phyloP scores from a whole-genome alignment of 2,888 invertebrate genomes.

The Aethes cnicana region DNA sequence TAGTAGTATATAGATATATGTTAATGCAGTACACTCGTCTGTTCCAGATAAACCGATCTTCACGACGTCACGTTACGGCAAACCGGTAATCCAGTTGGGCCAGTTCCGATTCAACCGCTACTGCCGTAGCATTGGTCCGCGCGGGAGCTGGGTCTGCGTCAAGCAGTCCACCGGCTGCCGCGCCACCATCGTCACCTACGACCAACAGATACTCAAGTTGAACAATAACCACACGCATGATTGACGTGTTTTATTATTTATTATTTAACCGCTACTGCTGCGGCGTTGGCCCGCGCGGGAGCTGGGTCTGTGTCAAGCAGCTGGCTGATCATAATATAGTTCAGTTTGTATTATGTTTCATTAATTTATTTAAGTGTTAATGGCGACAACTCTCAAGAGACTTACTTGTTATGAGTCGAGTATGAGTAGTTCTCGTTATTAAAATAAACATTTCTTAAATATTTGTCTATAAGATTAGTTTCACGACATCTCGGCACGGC shows the following conservation, averaged over 20 bases:
- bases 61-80: constrained; percentile 1
- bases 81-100: constrained; percentile 9
- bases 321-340: no score
- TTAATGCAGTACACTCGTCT: no score
- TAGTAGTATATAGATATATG: no score
- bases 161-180: constrained; percentile 5
- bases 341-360: no score
- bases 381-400: no score
- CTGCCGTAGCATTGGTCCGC: constrained; percentile 13
- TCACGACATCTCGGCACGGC: no score
- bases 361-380: no score
- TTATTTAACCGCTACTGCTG: constrained; percentile 24
- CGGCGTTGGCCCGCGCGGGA: constrained; percentile 12
- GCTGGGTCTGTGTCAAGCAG: constrained; percentile 19
- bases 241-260: no score
- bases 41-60: constrained; percentile 3
- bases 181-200: neutral
- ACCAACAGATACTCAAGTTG: neutral
- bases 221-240: constrained; percentile 3
- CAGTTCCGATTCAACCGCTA: constrained; percentile 24
- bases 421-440: no score
- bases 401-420: no score
- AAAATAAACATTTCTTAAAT: no score
- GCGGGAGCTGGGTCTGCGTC: constrained; percentile 18
- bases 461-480: no score